Evolutionary conservation across 2,797 vertebrate genomes (phyloP), one percentile per base, ranked within the genome.

Genomic region (Ficedula albicollis): DNA sequence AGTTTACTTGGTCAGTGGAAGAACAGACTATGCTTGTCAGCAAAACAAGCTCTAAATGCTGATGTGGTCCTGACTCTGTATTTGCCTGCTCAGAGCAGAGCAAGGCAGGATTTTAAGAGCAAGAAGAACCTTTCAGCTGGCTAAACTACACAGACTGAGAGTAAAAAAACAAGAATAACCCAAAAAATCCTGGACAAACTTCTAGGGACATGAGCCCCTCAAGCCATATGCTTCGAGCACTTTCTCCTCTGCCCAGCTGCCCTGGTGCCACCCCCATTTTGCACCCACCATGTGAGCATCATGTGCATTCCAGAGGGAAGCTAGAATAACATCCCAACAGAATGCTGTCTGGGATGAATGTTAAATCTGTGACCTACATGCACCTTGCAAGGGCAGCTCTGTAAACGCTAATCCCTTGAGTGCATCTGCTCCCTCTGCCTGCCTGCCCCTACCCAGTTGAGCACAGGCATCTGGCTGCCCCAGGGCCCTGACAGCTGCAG

Each of bases 361-460:
- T 36, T 93, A 59, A 72, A 86, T 91, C 89, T 86, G 62, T 96
- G 96, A 95, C 92, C 96, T 92, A 82, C 55, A 67, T 59, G 41
- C 38, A 84, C 63, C 74, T 92, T 55, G 74, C 80, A 68, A 82
- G 34, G 70, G 70, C 80, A 82, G 87, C 85, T 36, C 69, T 70
- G 63, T 38, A 51, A 93, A 94, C 1, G 10, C 85, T 96, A 95
- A 96, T 96, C 84, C 79, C 70, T 29, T 4, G 44, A 72, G 70
- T 34, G 49, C 79, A 93, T 94, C 87, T 96, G 96, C 80, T 90
- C 78, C 10, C 64, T 56, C 7, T 4, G 21, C 9, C 63, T 51
- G 67, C 39, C 60, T 84, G 70, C 36, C 84, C 32, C 75, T 62
- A 60, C 30, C 49, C 38, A 17, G 83, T 7, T 46, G 11, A 2